phyloP scores from a whole-genome alignment of 2,888 invertebrate genomes.

The Pheosia gnoma region DNA sequence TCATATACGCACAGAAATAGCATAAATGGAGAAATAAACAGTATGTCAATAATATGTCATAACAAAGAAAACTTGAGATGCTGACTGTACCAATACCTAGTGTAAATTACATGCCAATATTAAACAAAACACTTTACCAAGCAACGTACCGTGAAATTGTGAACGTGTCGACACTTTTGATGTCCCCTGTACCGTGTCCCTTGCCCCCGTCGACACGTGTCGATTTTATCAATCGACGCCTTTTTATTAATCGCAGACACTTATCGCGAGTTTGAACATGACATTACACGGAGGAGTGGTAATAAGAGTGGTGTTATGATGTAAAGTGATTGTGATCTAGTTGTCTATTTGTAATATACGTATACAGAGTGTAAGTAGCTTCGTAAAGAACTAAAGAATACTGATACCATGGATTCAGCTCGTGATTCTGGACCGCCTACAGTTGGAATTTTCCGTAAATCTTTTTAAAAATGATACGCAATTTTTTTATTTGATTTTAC shows the following conservation, averaged over 20 bases:
- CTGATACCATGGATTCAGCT: too few relatives aligned
- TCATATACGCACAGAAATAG: too few relatives aligned
- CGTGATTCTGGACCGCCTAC: too few relatives aligned
- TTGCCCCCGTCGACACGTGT: slow-evolving; percentile 38
- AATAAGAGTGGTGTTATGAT: slow-evolving; percentile 2
- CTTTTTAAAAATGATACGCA: too few relatives aligned
- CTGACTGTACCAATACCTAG: slow-evolving; percentile 10
- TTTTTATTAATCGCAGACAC: slow-evolving; percentile 49
- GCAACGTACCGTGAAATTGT: slow-evolving; percentile 32
- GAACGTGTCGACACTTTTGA: slow-evolving; percentile 41
- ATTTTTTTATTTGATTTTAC: too few relatives aligned
- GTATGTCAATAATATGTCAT: too few relatives aligned
- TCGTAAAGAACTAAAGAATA: too few relatives aligned
- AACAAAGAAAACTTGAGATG: too few relatives aligned
- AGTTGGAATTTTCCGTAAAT: too few relatives aligned
- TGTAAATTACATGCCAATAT: slow-evolving; percentile 40
- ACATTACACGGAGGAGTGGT: slow-evolving; percentile 20
- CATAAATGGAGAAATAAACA: too few relatives aligned
- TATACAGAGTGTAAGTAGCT: too few relatives aligned
- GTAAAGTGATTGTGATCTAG: not conserved
- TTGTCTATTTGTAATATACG: not conserved
- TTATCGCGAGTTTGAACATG: slow-evolving; percentile 32
- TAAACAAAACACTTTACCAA: slow-evolving; percentile 36
- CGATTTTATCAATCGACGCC: slow-evolving; percentile 48
- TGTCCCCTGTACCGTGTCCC: slow-evolving; percentile 22